Conservation (phyloP, 2,888 invertebrate genomes). For the Leucania comma region DNA sequence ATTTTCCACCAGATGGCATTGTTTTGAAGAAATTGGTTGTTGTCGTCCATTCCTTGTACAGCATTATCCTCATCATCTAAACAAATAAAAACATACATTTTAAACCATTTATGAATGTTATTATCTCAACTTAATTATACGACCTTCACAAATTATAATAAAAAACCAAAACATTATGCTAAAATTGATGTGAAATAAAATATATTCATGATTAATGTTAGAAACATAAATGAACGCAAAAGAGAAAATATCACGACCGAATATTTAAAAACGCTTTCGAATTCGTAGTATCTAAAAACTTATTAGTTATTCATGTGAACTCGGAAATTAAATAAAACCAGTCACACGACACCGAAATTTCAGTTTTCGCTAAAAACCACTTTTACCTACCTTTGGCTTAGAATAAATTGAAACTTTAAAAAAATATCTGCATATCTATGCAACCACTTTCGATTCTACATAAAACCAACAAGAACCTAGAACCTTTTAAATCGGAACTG, state of each 20-base stretch:
- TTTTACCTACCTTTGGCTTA: constrained; percentile 62
- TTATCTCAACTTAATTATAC: constrained; percentile 1
- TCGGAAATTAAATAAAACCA: constrained; percentile 67
- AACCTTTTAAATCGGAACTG: constrained; percentile 24
- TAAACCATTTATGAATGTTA: constrained; percentile 4
- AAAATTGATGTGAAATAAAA: constrained; percentile 32
- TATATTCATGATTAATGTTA: constrained; percentile 55
- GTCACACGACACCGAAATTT: constrained; percentile 64
- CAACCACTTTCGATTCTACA: constrained; percentile 57
- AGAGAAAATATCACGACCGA: constrained; percentile 69
- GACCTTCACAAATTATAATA: constrained; percentile 45
- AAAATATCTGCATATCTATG: constrained; percentile 45
- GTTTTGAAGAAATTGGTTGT: constrained; percentile 40
- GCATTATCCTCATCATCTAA: constrained; percentile 67
- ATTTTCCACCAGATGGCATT: constrained; percentile 69
- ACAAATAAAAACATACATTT: constrained; percentile 51
- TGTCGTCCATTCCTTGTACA: constrained; percentile 59
- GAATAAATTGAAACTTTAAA: constrained; percentile 57
- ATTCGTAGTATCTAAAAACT: constrained; percentile 59
- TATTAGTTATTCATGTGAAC: constrained; percentile 73
- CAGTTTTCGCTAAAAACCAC: constrained; percentile 67
- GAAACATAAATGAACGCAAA: constrained; percentile 48
- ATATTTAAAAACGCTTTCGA: constrained; percentile 69
- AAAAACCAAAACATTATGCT: constrained; percentile 34
- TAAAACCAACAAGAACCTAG: neutral